Percentiles rank a stretch among this genome's conserved stretches.
Evolutionary conservation across 1,140 invertebrate genomes (phyloP).

Genomic region (Copidosoma floridanum): DNA sequence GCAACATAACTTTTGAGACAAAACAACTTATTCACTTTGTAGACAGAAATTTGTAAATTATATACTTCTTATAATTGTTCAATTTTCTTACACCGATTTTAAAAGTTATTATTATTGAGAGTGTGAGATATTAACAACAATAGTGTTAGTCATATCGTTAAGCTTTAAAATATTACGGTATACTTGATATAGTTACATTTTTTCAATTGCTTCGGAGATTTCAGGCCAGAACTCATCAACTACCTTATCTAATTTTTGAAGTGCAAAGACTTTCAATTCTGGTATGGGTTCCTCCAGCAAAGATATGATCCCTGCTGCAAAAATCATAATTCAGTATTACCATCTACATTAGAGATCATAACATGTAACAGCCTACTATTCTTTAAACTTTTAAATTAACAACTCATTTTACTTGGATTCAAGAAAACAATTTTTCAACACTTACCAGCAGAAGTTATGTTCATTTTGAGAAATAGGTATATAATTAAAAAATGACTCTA

Average conservation of each 20-base stretch:
- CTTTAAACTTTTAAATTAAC: neutral
- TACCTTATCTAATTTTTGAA: constrained; percentile 87
- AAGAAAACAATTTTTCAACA: neutral
- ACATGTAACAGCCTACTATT: neutral
- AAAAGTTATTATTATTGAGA: too few relatives aligned
- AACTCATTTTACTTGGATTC: neutral
- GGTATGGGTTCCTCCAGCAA: constrained; percentile 90
- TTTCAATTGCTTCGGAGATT: constrained; percentile 95
- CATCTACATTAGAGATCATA: constrained; percentile 1
- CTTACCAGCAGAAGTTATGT: neutral
- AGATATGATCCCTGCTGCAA: constrained; percentile 90
- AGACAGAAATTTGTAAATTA: too few relatives aligned
- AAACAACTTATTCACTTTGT: too few relatives aligned
- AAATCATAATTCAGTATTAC: neutral
- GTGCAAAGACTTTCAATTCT: constrained; percentile 90
- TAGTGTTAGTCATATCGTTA: too few relatives aligned
- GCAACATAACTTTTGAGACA: neutral
- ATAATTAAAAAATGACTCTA: too few relatives aligned
- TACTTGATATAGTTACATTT: constrained; percentile 76
- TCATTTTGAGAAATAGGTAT: neutral
- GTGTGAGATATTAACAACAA: too few relatives aligned
- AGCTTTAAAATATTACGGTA: too few relatives aligned
- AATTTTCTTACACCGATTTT: too few relatives aligned
- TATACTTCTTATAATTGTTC: too few relatives aligned
- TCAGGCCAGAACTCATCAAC: constrained; percentile 99